These are phyloP conservation scores for Cephalopachus bancanus DNA, from an alignment of 2,797 vertebrate species.

Conservation along the genomic window DNA sequence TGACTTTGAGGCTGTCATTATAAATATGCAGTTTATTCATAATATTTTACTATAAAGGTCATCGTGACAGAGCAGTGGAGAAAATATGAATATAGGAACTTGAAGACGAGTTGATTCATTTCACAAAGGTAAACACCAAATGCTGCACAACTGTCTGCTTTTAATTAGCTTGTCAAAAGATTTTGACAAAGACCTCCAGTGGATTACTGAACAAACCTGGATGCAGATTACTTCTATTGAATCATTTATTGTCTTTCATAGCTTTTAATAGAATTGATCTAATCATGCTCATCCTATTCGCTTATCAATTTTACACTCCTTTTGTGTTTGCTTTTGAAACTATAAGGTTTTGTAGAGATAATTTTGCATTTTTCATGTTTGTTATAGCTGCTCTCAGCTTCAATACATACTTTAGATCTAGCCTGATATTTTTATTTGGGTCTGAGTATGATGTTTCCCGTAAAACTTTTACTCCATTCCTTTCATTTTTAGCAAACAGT, in stretches of 20 bases:
- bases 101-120: constrained; percentile 87
- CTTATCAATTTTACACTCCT: constrained; percentile 81
- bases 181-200: constrained; percentile 89
- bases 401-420: constrained; percentile 73
- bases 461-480: neutral
- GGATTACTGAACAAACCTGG: constrained; percentile 87
- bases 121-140: constrained; percentile 88
- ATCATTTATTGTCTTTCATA: constrained; percentile 85
- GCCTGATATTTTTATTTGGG: constrained; percentile 66
- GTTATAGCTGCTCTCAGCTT: constrained; percentile 41
- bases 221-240: constrained; percentile 85
- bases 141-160: constrained; percentile 85
- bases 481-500: constrained; percentile 42
- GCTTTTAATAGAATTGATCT: constrained; percentile 88
- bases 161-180: constrained; percentile 91
- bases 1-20: constrained; percentile 66
- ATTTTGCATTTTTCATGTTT: constrained; percentile 26
- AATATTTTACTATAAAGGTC: constrained; percentile 85
- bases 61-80: constrained; percentile 76
- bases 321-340: constrained; percentile 79
- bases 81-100: constrained; percentile 84
- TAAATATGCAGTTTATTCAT: constrained; percentile 73
- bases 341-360: constrained; percentile 65
- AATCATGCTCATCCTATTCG: constrained; percentile 83
- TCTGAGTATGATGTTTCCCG: neutral